Evolutionary conservation across 2,797 vertebrate species (phyloP), one percentile per base, ranked within the genome.

Genomic region (Gymnopithys bicolor): DNA sequence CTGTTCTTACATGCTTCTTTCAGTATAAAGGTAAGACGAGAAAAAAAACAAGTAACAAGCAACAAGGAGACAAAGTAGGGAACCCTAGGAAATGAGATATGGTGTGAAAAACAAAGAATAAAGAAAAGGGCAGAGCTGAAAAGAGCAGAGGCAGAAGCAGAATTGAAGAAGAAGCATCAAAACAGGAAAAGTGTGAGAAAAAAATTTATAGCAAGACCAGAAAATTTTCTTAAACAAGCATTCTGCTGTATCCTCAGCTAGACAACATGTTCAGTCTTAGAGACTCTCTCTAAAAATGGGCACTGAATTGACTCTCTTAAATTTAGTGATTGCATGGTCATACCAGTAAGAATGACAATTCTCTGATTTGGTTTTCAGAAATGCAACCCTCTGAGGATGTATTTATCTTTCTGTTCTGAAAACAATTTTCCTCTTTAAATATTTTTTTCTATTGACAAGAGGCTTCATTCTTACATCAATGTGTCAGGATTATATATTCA

Each of bases 261-360:
- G 2, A 53, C 6, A 2, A 80, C 10, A 4, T 55, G 3, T 55
- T 75, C 12, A 32, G 5, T 28, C 37, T 24, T 43, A 32, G 21
- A 58, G 35, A 35, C 2, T 48, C 12, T 48, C 14, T 62, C 32
- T 62, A 55, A 5, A 84, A 63, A 52, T 18, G 11, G 0, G 1
- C 4, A 22, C 62, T 33, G 13, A 73, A 7, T 1, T 6, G 2
- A 5, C 0, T 4, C 4, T 58, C 62, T 62, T 43, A 67, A 59
- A 84, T 81, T 48, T 10, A 59, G 13, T 56, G 3, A 67, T 55
- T 63, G 5, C 2, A 32, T 23, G 17, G 13, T 27, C 10, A 28
- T 48, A 75, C 1, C 3, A 19, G 7, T 16, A 80, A 17, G 12
- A 85, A 69, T 25, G 0, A 45, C 25, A 79, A 48, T 62, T 93